phyloP scores from a whole-genome alignment of 2,797 vertebrate species.

The Sorex maritimensis region DNA sequence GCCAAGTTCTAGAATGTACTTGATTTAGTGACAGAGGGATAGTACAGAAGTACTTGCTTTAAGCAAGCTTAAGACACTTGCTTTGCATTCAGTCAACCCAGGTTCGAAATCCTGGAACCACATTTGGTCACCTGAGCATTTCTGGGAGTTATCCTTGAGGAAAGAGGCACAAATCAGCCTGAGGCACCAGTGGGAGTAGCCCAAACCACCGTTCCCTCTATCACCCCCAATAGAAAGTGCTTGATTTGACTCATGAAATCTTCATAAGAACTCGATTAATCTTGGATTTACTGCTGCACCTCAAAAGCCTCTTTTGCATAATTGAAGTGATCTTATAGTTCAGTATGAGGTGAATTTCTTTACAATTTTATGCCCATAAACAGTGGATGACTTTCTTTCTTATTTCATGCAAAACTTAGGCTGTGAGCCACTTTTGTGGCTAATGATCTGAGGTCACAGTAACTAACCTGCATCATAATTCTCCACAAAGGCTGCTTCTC shows the following conservation, averaged over 20 bases:
- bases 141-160: no score
- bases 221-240: not conserved
- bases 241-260: constrained; percentile 21
- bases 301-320: not conserved
- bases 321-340: constrained; percentile 13
- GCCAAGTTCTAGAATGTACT: not conserved
- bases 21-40: not conserved
- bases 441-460: constrained; percentile 42
- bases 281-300: not conserved
- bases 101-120: no score
- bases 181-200: no score
- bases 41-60: no score
- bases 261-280: constrained; percentile 59
- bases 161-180: no score
- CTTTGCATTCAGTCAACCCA: no score
- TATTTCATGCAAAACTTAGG: not conserved
- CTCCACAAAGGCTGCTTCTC: not conserved
- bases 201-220: no score
- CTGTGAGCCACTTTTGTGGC: not conserved
- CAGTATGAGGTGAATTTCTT: constrained; percentile 12
- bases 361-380: not conserved
- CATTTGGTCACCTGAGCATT: no score
- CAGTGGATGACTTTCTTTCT: not conserved
- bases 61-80: no score
- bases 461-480: not conserved